These are phyloP conservation scores for Drosophila lutescens DNA, from an alignment of 2,888 invertebrate species.

Conservation along the genomic window DNA sequence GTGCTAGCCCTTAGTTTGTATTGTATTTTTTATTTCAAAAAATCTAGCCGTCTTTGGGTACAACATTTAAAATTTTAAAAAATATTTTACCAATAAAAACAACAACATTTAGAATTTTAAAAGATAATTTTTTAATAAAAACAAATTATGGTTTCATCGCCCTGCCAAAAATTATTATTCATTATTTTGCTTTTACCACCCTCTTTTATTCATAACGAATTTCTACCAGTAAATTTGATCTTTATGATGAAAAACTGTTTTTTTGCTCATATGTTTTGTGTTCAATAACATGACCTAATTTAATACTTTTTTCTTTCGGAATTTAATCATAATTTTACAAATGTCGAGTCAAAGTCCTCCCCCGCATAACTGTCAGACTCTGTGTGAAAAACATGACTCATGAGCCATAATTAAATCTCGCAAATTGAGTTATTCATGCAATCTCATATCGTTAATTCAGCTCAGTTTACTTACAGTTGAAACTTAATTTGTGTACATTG, in stretches of 20 bases:
- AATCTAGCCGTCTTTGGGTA: background rate
- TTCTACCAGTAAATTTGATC: no score
- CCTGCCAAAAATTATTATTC: no score
- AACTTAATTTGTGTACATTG: slow-evolving; percentile 37
- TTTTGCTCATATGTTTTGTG: background rate
- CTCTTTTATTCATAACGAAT: no score
- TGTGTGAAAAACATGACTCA: slow-evolving; percentile 12
- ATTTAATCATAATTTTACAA: background rate
- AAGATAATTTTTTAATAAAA: no score
- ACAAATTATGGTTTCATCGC: no score
- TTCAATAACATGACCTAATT: background rate
- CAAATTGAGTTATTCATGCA: slow-evolving; percentile 18
- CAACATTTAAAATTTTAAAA: background rate
- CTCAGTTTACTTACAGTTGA: slow-evolving; percentile 16
- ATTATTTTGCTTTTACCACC: background rate
- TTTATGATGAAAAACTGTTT: no score
- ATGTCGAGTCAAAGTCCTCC: background rate
- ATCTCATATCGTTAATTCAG: slow-evolving; percentile 16
- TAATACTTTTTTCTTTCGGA: background rate
- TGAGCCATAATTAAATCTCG: slow-evolving; percentile 11
- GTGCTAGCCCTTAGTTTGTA: slow-evolving; percentile 5
- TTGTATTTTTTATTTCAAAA: background rate
- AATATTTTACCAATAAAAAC: no score
- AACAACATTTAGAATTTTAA: background rate
- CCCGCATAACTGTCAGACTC: slow-evolving; percentile 3